Base-by-base conservation (phyloP, 2,797 vertebrate species). In the Darevskia nairensis region DNA sequence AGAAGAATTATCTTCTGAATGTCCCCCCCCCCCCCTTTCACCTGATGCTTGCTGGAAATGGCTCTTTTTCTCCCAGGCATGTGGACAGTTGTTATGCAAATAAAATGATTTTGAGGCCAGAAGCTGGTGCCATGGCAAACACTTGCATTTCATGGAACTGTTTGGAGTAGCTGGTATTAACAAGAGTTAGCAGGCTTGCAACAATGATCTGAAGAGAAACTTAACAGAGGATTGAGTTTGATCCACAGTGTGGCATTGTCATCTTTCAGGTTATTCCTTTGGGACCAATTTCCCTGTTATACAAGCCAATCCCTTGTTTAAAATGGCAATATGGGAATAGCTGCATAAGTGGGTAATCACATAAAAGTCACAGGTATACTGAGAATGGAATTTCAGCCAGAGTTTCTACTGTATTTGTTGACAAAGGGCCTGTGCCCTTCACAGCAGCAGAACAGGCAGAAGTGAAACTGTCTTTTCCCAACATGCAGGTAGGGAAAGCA, bases 81-180 rank as follows among this genome's bases (percentile, higher is more conserved):
- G 92, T 94, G 94, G 95, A 91, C 94, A 94, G 93, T 96, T 95
- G 93, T 96, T 96, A 96, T 79, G 59, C 86, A 93, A 89, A 95
- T 94, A 94, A 94, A 96, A 95, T 94, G 94, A 92, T 94, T 96
- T 94, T 96, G 94, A 96, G 95, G 96, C 94, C 94, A 93, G 86
- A 84, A 91, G 90, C 92, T 92, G 95, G 93, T 87, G 19, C 11
- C 55, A 68, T 44, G 80, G 29, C 10, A 68, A 21, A 81, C 21
- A 19, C 59, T 61, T 23, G 59, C 59, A 61, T 61, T 61, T 61
- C 59, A 61, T 61, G 59, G 19, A 61, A 61, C 23, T 61, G 5
- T 23, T 61, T 61, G 59, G 59, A 61, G 6, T 61, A 15, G 41
- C 64, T 64, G 4, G 3, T n/a, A 32, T 32, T 25, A 21, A 50